Conservation (phyloP, 2,797 vertebrate genomes). For the Hydrophis major region DNA sequence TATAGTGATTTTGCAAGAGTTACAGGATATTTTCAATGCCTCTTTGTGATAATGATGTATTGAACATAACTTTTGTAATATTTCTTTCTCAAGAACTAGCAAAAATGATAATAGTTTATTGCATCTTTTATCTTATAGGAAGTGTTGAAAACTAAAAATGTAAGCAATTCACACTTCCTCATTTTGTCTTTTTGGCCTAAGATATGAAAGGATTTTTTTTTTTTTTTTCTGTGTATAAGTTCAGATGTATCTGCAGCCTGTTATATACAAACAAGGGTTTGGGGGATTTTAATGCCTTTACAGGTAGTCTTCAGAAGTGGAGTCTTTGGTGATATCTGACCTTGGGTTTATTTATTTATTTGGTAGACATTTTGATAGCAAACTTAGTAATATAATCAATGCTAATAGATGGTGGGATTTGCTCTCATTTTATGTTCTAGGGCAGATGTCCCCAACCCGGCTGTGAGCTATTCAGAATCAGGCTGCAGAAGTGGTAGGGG, state of each 20-base stretch:
- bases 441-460: background rate
- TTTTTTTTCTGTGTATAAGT: background rate
- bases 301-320: background rate
- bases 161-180: background rate
- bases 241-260: background rate
- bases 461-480: background rate
- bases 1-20: conserved; percentile 39
- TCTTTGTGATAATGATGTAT: conserved; percentile 34
- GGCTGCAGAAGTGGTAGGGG: background rate
- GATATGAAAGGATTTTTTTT: background rate
- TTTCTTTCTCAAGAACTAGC: conserved; percentile 27
- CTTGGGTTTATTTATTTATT: background rate
- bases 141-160: background rate
- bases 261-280: no score
- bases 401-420: background rate
- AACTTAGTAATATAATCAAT: background rate
- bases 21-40: conserved; percentile 26
- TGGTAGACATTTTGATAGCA: background rate
- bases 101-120: background rate
- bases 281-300: background rate
- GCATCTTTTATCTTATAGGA: background rate
- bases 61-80: background rate
- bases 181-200: background rate
- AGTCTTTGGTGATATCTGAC: background rate
- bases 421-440: background rate